A percentile compares a stretch with the other conserved stretches of the same genome.
Conservation (phyloP, 1,140 invertebrate species). For the Antheraea pernyi region DNA sequence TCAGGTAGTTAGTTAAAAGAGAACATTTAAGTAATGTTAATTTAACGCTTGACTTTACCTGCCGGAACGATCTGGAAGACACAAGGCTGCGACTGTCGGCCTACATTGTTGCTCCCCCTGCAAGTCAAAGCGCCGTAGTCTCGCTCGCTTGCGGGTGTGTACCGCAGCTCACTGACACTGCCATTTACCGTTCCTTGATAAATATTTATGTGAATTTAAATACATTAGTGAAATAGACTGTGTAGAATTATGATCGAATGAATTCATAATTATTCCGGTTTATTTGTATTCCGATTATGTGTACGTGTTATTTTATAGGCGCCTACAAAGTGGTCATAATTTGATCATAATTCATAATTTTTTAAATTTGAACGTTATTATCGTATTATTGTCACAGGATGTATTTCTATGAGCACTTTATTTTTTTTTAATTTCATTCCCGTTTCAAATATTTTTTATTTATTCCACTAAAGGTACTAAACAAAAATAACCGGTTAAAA, state of each 20-base stretch:
- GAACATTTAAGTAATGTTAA: not conserved
- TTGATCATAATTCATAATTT: too few species aligned
- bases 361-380: too few species aligned
- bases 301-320: too few species aligned
- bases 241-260: not conserved
- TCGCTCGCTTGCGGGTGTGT: constrained; percentile 88
- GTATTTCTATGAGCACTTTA: too few species aligned
- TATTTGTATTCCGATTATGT: not conserved
- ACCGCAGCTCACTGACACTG: constrained; percentile 88
- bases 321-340: too few species aligned
- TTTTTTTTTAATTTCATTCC: too few species aligned
- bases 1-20: not conserved
- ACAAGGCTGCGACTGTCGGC: constrained; percentile 90
- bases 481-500: too few species aligned
- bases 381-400: too few species aligned
- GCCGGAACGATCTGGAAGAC: constrained; percentile 94
- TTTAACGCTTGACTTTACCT: constrained; percentile 80
- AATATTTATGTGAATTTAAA: constrained; percentile 5
- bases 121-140: constrained; percentile 92
- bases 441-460: too few species aligned
- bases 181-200: constrained; percentile 63
- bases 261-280: not conserved
- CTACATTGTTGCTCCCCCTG: constrained; percentile 90
- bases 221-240: not conserved
- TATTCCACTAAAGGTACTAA: too few species aligned